Evolutionary conservation across 2,113 vertebrate species (phyloP), one percentile per base, ranked within the genome.

Genomic region (Podarcis raffonei): DNA sequence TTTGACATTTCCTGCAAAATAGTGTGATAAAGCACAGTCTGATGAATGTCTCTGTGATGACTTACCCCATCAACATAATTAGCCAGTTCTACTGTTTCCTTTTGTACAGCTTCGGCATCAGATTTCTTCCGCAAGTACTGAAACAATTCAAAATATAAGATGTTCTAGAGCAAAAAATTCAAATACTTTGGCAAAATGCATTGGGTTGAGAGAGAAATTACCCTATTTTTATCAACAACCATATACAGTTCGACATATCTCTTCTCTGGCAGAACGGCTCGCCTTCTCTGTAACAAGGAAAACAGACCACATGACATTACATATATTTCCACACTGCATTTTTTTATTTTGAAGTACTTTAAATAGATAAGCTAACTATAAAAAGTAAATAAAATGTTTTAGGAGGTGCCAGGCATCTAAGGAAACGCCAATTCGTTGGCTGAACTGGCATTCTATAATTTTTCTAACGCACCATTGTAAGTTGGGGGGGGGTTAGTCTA

Each of bases 11-110:
- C 92, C 74, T 87, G 65, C 57, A 88, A 74, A 91, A 16, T n/a
- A 0, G 20, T 80, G 20, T 18, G 3, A 83, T 79, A 22, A 75
- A 82, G 27, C 1, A 79, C 23, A 83, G 86, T 53, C 4, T 59
- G 42, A 79, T 65, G 25, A 3, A 35, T 27, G 13, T 32, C 65
- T 86, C 0, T 84, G 77, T 15, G 88, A 48, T 75, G 77, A 96
- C 97, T 96, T 95, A 99, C 98, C 97, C 96, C 96, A 84, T 98
- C 98, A 69, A 98, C 93, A 0, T 98, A 95, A 95, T 98, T 98
- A 57, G 96, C 96, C 93, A 98, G 89, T 89, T 97, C 92, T 81
- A 98, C 96, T 85, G 96, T 95, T 92, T 98, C 97, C 3, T 96
- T 95, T 77, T 94, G 95, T 57, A 98, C 96, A 0, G 95, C 97